These are phyloP conservation scores for Drosophila mauritiana DNA, from an alignment of 1,140 invertebrate species.

Conservation along the genomic window DNA sequence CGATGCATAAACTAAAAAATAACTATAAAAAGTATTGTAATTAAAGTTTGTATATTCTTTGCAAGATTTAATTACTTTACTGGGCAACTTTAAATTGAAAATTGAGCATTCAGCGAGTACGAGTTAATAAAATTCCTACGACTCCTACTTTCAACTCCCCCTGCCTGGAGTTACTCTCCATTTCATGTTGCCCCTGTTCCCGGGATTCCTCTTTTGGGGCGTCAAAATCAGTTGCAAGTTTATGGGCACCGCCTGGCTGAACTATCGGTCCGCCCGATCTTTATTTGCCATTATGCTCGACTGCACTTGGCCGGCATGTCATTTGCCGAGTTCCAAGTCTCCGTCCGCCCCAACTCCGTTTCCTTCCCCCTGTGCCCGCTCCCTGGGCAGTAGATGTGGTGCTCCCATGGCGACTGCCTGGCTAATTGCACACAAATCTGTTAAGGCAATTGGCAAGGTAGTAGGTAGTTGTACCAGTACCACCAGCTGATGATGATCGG, in stretches of 20 bases:
- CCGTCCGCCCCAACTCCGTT: neutral
- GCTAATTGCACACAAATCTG: slow-evolving; percentile 82
- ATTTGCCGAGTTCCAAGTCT: slow-evolving; percentile 26
- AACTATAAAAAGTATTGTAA: no score
- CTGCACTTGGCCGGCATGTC: slow-evolving; percentile 47
- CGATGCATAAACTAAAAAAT: no score
- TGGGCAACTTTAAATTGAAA: neutral
- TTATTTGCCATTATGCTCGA: slow-evolving; percentile 71
- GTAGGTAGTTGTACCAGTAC: neutral
- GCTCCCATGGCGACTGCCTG: slow-evolving; percentile 57
- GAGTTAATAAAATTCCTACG: neutral
- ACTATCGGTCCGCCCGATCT: slow-evolving; percentile 66
- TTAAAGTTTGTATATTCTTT: no score
- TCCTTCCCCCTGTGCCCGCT: slow-evolving; percentile 3
- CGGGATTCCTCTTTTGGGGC: slow-evolving; percentile 53
- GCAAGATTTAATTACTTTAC: neutral
- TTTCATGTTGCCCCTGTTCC: slow-evolving; percentile 20
- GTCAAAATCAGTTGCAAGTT: slow-evolving; percentile 75
- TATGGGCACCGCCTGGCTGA: slow-evolving; percentile 51
- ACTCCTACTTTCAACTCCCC: neutral
- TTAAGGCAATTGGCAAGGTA: slow-evolving; percentile 67
- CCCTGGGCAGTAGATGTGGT: slow-evolving; percentile 16
- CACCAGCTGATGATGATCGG: slow-evolving; percentile 60
- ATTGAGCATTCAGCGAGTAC: neutral
- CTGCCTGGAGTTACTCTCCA: slow-evolving; percentile 1